Conservation (phyloP, 2,888 invertebrate species). For the Hirudinaria manillensis region DNA sequence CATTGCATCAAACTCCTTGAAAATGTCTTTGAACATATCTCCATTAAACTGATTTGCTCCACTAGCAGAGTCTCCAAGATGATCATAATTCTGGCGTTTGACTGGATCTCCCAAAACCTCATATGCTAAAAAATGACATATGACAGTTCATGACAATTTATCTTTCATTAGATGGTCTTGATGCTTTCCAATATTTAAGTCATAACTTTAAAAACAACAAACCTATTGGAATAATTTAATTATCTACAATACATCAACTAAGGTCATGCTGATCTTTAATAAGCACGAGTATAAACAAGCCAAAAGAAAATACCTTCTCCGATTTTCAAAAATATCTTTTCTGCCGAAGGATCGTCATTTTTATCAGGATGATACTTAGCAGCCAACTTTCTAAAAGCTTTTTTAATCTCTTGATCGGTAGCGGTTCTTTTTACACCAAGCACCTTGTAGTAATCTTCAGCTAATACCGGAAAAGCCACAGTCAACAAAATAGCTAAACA, state of each 20-base stretch:
- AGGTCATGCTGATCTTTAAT: background rate
- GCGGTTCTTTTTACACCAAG: conserved; percentile 55
- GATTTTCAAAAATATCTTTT: conserved; percentile 58
- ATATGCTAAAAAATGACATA: conserved; percentile 53
- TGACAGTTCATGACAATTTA: background rate
- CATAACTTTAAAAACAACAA: background rate
- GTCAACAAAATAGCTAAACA: background rate
- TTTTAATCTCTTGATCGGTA: conserved; percentile 57
- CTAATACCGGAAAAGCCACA: conserved; percentile 39
- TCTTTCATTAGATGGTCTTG: background rate
- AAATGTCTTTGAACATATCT: conserved; percentile 50
- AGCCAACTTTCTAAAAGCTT: conserved; percentile 58
- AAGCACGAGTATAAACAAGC: background rate
- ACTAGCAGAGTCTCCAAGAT: conserved; percentile 47
- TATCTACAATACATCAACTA: background rate
- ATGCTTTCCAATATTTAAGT: background rate
- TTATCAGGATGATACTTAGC: conserved; percentile 59
- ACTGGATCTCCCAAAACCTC: conserved; percentile 55
- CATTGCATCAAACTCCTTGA: conserved; percentile 42
- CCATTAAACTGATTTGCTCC: conserved; percentile 48
- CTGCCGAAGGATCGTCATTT: conserved; percentile 56
- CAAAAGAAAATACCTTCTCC: conserved; percentile 54
- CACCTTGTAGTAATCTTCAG: conserved; percentile 56
- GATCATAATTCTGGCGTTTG: conserved; percentile 55
- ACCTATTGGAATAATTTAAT: background rate